Conservation (phyloP, 1,140 invertebrate species). For the Samia ricini region DNA sequence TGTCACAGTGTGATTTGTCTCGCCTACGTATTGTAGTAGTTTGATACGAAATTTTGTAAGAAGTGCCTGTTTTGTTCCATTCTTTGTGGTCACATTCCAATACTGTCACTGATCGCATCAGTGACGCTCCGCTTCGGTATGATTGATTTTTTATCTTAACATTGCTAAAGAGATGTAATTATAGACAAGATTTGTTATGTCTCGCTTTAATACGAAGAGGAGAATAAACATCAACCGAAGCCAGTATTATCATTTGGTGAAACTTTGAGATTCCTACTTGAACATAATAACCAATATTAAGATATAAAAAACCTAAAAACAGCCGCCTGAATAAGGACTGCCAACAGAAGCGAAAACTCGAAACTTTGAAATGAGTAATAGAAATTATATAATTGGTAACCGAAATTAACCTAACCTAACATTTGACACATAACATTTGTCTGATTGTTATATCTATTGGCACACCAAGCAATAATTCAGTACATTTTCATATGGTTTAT, state of each 20-base stretch:
- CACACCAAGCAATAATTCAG: no score
- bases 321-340: no score
- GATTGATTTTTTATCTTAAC: conserved; percentile 43
- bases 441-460: no score
- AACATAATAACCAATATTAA: no score
- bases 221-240: neutral
- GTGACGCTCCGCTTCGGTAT: conserved; percentile 33
- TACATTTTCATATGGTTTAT: no score
- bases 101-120: conserved; percentile 30
- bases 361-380: no score
- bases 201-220: conserved; percentile 2
- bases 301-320: no score
- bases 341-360: no score
- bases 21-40: conserved; percentile 43
- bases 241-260: neutral
- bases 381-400: no score
- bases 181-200: neutral
- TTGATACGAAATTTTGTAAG: conserved; percentile 45
- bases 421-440: no score
- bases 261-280: neutral
- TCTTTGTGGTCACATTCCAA: conserved; percentile 52
- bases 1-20: conserved; percentile 59
- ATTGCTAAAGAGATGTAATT: conserved; percentile 15
- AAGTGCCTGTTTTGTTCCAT: conserved; percentile 41
- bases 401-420: no score